Evolutionary conservation across 2,888 invertebrate species (phyloP).

Genomic region (Mechanitis messenoides): DNA sequence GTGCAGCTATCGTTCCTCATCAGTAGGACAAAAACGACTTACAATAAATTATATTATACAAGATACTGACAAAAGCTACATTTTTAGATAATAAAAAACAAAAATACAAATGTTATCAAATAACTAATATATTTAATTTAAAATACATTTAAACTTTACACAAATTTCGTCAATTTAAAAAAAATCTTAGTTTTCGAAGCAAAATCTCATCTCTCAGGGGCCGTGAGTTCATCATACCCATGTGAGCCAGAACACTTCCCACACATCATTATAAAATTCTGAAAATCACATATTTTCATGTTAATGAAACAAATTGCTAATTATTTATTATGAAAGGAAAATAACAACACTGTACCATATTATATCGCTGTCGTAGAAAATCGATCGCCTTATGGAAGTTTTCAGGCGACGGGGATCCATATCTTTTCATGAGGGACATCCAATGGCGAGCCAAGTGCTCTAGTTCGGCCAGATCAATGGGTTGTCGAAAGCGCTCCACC

Average conservation of each 20-base stretch:
- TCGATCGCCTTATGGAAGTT: constrained; percentile 27
- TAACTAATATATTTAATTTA: too few relatives aligned
- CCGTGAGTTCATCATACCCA: constrained; percentile 43
- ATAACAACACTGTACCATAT: constrained; percentile 26
- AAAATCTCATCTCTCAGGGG: constrained; percentile 40
- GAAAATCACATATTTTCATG: constrained; percentile 24
- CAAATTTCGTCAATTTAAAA: too few relatives aligned
- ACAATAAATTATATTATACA: too few relatives aligned
- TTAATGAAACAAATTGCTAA: constrained; percentile 8
- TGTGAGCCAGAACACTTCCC: constrained; percentile 37
- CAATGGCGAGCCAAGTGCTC: constrained; percentile 26
- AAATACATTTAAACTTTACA: too few relatives aligned
- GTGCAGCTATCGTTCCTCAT: too few relatives aligned
- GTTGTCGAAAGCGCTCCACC: constrained; percentile 19
- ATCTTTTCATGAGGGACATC: constrained; percentile 24
- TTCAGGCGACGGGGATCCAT: constrained; percentile 11
- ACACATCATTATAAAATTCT: constrained; percentile 46
- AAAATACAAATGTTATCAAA: too few relatives aligned
- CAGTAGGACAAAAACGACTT: too few relatives aligned
- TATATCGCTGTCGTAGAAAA: constrained; percentile 30
- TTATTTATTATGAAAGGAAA: background rate
- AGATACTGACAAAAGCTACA: too few relatives aligned
- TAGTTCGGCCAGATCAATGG: constrained; percentile 23
- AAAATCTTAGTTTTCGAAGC: background rate
- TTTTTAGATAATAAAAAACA: too few relatives aligned